Base-by-base conservation (phyloP, 2,888 invertebrate genomes). In the Ophion obscuratus region DNA sequence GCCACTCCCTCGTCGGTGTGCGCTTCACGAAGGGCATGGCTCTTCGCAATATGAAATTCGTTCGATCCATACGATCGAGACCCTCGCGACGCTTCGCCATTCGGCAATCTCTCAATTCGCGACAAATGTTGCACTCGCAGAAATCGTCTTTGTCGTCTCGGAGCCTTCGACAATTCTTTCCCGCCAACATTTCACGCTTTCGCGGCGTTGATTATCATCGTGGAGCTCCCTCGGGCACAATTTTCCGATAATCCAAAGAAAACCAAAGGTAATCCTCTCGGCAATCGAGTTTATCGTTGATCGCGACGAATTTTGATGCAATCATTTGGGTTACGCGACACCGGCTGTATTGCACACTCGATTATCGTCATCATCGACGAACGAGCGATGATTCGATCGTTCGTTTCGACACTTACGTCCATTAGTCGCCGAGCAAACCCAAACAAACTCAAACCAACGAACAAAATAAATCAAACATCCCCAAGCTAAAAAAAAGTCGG, bases 111-210 rank as follows among this genome's bases (percentile, higher is more conserved):
- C 95, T 96, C 90, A 97, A 94, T 93, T 97, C 97, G 88, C 96
- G 96, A 93, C 97, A 97, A 92, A 97, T 95, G 92, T 96, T 96
- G 94, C 97, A 97, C 90, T 95, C 95, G 94, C 97, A 97, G 31
- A n/a, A 9, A 3, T 40, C 27, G 36, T 96, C 95, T 61, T 66
- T 66, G 91, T 97, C 96, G 95, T 96, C 95, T 64, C 62, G 78
- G 24, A 10, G 77, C 78, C 87, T 53, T 83, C 44, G 24, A n/a
- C 11, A 71, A 24, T 40, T 61, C 80, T 62, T 81, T 68, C 83
- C 73, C 70, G 67, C 80, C 86, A 87, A 81, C 88, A 88, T 87
- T 77, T 87, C 86, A 83, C 17, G 44, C 47, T 73, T 10, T 40
- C 68, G 57, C 67, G 20, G 5, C 31, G 2, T 31, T 57, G 11